phyloP scores from a whole-genome alignment of 2,888 invertebrate genomes.

The Tortrix viridana region DNA sequence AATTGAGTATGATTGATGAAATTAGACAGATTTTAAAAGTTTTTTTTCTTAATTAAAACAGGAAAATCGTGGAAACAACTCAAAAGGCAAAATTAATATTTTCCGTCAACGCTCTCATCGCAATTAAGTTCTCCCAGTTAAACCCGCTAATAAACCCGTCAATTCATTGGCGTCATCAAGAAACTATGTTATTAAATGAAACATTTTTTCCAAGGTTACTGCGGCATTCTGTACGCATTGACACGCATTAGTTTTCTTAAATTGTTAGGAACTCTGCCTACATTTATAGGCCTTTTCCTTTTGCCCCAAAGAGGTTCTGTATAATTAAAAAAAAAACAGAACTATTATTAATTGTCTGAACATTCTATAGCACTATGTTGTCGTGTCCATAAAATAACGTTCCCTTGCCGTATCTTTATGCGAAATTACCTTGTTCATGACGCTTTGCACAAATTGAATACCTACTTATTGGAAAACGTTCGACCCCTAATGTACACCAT shows the following conservation, averaged over 20 bases:
- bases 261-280: constrained; percentile 31
- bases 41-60: no score
- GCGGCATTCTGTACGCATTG: constrained; percentile 17
- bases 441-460: neutral
- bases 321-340: no score
- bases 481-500: constrained; percentile 55
- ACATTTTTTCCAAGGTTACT: constrained; percentile 29
- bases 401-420: neutral
- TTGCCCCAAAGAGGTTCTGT: no score
- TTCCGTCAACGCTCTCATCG: no score
- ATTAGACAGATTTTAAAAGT: neutral
- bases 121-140: neutral
- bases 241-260: constrained; percentile 13
- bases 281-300: neutral
- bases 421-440: neutral
- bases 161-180: constrained; percentile 17
- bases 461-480: constrained; percentile 51
- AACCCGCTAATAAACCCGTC: constrained; percentile 9
- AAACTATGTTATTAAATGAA: constrained; percentile 28
- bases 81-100: no score
- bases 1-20: constrained; percentile 1
- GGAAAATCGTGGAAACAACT: no score
- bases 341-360: neutral
- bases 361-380: constrained; percentile 1
- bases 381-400: neutral